These are phyloP conservation scores for Lates japonicus DNA, from an alignment of 2,797 vertebrate genomes.

Conservation along the genomic window DNA sequence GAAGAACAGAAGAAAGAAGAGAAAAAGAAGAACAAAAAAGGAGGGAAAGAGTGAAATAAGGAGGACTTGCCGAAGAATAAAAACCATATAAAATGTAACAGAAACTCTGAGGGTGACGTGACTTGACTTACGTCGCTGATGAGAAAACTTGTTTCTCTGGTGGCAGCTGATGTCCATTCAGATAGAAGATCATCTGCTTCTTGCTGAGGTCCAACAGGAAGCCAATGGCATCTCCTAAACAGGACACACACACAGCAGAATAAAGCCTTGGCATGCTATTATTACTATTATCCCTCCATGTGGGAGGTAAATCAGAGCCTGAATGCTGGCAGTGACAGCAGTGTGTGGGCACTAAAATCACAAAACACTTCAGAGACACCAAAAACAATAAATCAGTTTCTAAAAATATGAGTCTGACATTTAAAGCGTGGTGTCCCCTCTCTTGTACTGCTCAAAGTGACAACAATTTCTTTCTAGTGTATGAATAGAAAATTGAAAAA, in stretches of 20 bases:
- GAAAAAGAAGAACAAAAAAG: background rate
- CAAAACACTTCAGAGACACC: conserved; percentile 17
- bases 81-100: background rate
- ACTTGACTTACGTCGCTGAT: conserved; percentile 92
- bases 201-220: conserved; percentile 98
- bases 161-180: conserved; percentile 97
- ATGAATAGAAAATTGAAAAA: background rate
- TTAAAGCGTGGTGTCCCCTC: background rate
- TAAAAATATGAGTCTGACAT: conserved; percentile 21
- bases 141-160: conserved; percentile 99
- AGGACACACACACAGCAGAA: conserved; percentile 13
- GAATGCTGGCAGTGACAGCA: conserved; percentile 26
- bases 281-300: conserved; percentile 26
- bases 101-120: background rate
- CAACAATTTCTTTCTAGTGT: background rate
- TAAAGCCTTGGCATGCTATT: background rate
- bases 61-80: background rate
- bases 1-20: background rate
- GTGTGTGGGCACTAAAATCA: conserved; percentile 40
- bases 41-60: background rate
- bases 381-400: conserved; percentile 15
- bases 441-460: background rate
- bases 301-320: conserved; percentile 21
- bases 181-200: conserved; percentile 99
- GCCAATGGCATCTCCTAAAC: conserved; percentile 95